Evolutionary conservation across 1,140 invertebrate species (phyloP).

Genomic region (Lasioglossum baleicum): DNA sequence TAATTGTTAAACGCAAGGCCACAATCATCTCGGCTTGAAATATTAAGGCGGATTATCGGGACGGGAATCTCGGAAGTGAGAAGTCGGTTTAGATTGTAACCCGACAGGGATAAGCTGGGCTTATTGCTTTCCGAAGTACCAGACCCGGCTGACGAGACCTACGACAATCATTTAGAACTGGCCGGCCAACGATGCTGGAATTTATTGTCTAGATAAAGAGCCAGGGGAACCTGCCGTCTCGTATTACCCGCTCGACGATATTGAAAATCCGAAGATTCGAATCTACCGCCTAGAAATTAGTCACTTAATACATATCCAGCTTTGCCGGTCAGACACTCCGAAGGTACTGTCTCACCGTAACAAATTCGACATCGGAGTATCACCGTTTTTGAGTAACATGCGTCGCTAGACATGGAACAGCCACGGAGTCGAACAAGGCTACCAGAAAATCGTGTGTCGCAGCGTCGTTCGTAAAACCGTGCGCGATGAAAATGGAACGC

Average conservation of each 20-base stretch:
- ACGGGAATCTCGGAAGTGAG: not conserved
- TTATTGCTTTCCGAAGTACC: not conserved
- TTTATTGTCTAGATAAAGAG: too few species aligned
- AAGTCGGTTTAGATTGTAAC: not conserved
- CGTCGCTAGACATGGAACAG: too few species aligned
- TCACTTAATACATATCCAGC: too few species aligned
- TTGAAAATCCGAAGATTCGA: not conserved
- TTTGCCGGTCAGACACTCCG: too few species aligned
- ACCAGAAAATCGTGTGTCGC: too few species aligned
- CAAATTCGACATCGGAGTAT: too few species aligned
- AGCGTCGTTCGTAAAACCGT: not conserved
- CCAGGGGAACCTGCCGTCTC: too few species aligned
- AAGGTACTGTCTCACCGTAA: too few species aligned
- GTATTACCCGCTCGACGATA: too few species aligned
- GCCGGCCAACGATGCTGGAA: too few species aligned
- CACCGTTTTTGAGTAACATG: too few species aligned
- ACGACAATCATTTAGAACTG: not conserved
- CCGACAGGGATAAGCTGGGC: not conserved
- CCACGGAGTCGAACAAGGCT: too few species aligned
- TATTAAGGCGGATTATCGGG: slow-evolving; percentile 5
- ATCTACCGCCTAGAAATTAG: not conserved
- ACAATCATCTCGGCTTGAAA: not conserved
- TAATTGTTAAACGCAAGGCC: slow-evolving; percentile 18
- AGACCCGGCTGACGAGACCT: not conserved
- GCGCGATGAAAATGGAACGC: slow-evolving; percentile 6